Evolutionary conservation across 1,140 invertebrate species (phyloP), one percentile per base, ranked within the genome.

Genomic region (Plectrocnemia conspersa): DNA sequence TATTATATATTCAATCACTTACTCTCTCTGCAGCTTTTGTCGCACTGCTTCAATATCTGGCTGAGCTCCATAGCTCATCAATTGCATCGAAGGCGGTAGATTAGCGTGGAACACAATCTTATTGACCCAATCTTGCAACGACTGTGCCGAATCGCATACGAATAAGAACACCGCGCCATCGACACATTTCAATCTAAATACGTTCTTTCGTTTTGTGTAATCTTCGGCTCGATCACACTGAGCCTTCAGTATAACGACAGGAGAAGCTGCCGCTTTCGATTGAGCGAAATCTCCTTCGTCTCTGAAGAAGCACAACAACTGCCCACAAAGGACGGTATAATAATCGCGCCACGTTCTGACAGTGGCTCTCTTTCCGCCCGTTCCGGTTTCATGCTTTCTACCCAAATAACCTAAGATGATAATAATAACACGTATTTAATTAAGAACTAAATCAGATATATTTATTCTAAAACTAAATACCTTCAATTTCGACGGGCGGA

Each of bases 221-320:
- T 98, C 92, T 36, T 85, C 82, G 1, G 94, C 93, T 29, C 86
- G 82, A 56, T 84, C 82, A 73, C 91, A 94, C 35, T 79, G 72
- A 0, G 78, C 78, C 73, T 93, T 88, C 56, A 91, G 83, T 44
- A 98, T 88, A 42, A 87, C 91, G 3, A 98, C 83, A 0, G 95
- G 94, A 0, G 94, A 86, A 2, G 86, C 85, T 0, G 90, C 85
- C 0, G 91, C 90, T 74, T 96, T 95, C 62, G 86, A 84, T 52
- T 84, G 82, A 35, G 82, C 76, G 72, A 97, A 97, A 77, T 95
- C 93, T 56, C 88, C 84, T 64, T 90, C 85, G 68, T 97, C 95
- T 68, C 95, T 93, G 77, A 98, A 99, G 85, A 99, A 98, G 74
- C 94, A 98, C 18, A 99, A 74, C 53, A 98, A 71, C 69, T 99